These are phyloP conservation scores for Melipona beecheii DNA, from an alignment of 2,888 invertebrate genomes.

Conservation along the genomic window DNA sequence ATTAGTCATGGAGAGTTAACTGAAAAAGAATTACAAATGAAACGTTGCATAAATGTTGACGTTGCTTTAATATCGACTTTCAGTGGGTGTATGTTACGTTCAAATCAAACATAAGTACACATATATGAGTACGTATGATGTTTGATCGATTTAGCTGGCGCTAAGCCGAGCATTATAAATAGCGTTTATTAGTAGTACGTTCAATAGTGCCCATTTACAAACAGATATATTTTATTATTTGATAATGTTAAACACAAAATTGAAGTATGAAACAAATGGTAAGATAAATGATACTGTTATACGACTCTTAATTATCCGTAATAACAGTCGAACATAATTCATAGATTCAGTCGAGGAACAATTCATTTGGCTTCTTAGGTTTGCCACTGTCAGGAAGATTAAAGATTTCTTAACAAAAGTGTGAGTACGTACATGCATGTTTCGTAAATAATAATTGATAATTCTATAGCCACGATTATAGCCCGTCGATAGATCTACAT, in stretches of 20 bases:
- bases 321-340: background rate
- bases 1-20: background rate
- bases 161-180: background rate
- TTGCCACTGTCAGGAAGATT: conserved; percentile 56
- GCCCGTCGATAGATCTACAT: conserved; percentile 66
- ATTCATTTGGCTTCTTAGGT: conserved; percentile 65
- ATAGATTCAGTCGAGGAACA: conserved; percentile 60
- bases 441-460: background rate
- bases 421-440: conserved; percentile 44
- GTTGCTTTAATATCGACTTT: background rate
- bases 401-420: conserved; percentile 60
- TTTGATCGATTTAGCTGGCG: conserved; percentile 49
- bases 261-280: conserved; percentile 7
- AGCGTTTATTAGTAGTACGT: background rate
- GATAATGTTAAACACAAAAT: background rate
- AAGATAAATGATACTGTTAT: background rate
- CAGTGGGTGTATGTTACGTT: background rate
- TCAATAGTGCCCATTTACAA: background rate
- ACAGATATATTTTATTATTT: background rate
- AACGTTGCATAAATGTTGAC: background rate
- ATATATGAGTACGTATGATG: background rate
- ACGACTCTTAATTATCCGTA: background rate
- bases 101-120: background rate
- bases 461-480: conserved; percentile 14
- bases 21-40: background rate